Percentiles rank a stretch among this genome's conserved stretches.
Evolutionary conservation across 92 coral and sea anemone genomes (phyloP).

Genomic region (Palythoa caribaeorum): DNA sequence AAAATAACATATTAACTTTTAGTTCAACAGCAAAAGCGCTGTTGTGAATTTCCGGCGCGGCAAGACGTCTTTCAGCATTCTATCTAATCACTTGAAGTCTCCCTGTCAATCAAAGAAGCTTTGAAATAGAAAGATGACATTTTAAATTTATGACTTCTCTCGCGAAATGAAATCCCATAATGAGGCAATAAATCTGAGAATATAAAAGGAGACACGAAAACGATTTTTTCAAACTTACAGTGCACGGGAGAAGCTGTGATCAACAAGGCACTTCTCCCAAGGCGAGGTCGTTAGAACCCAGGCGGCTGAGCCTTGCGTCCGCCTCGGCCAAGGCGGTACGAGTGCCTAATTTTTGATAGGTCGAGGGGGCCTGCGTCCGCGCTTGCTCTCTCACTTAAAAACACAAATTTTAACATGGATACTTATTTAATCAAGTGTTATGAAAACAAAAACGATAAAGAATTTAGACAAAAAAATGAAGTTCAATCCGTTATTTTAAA

Average conservation of each 20-base stretch:
- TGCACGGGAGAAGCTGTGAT: constrained; percentile 80
- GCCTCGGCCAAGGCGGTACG: constrained; percentile 75
- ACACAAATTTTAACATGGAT: not conserved
- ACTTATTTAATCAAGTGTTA: not conserved
- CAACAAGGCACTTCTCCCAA: constrained; percentile 78
- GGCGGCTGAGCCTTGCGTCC: constrained; percentile 82
- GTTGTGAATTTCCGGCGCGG: constrained; percentile 26
- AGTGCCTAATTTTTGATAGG: constrained; percentile 74
- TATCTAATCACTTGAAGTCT: constrained; percentile 11
- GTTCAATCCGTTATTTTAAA: too few relatives aligned
- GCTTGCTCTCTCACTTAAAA: constrained; percentile 51
- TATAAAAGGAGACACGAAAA: constrained; percentile 54
- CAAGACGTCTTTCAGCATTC: not conserved
- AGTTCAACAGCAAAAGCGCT: not conserved
- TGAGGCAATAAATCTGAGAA: not conserved
- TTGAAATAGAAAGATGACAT: constrained; percentile 10
- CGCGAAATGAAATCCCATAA: constrained; percentile 30
- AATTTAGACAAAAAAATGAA: too few relatives aligned
- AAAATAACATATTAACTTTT: not conserved
- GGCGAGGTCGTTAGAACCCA: constrained; percentile 69
- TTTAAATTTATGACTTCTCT: not conserved
- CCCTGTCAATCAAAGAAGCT: not conserved
- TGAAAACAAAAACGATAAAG: not conserved
- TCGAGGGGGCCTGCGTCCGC: constrained; percentile 72
- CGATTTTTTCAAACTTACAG: constrained; percentile 68